Conservation (phyloP, 2,113 vertebrate genomes). For the Dunckerocampus dactyliophorus region DNA sequence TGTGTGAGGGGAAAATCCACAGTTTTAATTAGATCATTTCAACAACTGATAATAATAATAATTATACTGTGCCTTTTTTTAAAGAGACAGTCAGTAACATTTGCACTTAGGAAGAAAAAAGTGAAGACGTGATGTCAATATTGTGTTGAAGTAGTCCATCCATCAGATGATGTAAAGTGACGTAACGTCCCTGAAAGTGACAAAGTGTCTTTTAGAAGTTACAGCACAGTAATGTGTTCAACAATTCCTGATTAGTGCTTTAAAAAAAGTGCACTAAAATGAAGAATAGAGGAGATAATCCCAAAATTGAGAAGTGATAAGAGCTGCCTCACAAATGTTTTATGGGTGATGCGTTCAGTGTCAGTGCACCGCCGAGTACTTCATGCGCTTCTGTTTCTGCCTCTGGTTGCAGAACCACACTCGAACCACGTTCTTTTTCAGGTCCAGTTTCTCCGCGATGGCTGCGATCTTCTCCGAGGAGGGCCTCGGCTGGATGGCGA, state of each 20-base stretch:
- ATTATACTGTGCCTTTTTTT: too few species aligned
- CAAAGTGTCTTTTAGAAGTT: slow-evolving; percentile 18
- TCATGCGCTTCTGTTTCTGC: slow-evolving; percentile 95
- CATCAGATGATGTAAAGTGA: slow-evolving; percentile 15
- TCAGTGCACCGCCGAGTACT: slow-evolving; percentile 88
- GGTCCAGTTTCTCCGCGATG: slow-evolving; percentile 89
- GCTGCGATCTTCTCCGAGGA: slow-evolving; percentile 91
- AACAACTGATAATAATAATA: too few species aligned
- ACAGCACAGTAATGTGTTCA: slow-evolving; percentile 28
- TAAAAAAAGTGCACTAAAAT: slow-evolving; percentile 46
- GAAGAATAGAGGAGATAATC: slow-evolving; percentile 40
- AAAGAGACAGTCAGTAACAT: not conserved
- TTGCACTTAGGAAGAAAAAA: not conserved
- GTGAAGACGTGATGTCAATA: not conserved
- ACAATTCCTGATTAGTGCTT: not conserved
- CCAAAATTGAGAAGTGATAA: slow-evolving; percentile 34
- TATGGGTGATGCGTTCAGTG: slow-evolving; percentile 49
- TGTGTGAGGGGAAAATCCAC: not conserved
- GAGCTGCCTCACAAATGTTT: slow-evolving; percentile 29
- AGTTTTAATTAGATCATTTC: not conserved
- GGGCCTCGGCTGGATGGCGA: slow-evolving; percentile 88
- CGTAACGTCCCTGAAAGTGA: slow-evolving; percentile 51
- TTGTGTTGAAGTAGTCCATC: slow-evolving; percentile 1
- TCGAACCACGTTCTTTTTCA: slow-evolving; percentile 92
- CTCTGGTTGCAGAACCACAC: slow-evolving; percentile 95